Conservation (phyloP, 2,797 vertebrate genomes). For the Smutsia temminckii region DNA sequence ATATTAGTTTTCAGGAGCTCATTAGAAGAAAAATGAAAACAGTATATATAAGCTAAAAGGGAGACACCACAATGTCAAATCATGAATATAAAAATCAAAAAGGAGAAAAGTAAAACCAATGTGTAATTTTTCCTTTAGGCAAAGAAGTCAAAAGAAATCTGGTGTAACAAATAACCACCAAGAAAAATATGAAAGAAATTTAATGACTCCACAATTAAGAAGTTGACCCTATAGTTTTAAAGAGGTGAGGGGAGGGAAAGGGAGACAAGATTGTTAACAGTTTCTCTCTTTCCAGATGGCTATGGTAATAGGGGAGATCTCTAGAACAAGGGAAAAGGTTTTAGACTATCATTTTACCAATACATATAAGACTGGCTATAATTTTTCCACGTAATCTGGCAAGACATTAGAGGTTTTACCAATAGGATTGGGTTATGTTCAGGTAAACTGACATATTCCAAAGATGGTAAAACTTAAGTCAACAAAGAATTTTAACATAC, state of each 20-base stretch:
- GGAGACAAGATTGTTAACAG: not conserved
- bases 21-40: conserved; percentile 26
- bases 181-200: not conserved
- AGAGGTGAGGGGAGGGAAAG: not conserved
- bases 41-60: not conserved
- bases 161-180: not conserved
- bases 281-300: not conserved
- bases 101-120: not conserved
- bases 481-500: conserved; percentile 36
- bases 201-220: not conserved
- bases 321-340: not conserved
- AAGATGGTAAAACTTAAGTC: not conserved
- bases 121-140: not conserved
- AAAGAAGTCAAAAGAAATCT: conserved; percentile 27
- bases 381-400: not conserved
- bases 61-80: not conserved
- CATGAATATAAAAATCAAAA: conserved; percentile 17
- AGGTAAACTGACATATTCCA: conserved; percentile 44
- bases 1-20: not conserved
- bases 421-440: not conserved
- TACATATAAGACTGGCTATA: not conserved
- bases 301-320: not conserved
- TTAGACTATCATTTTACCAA: not conserved
- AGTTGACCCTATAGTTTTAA: not conserved
- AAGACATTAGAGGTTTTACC: conserved; percentile 34